Percentiles rank a stretch among this genome's conserved stretches.
Evolutionary conservation across 2,888 invertebrate species (phyloP).

Genomic region (Eustalomyia histrio): DNA sequence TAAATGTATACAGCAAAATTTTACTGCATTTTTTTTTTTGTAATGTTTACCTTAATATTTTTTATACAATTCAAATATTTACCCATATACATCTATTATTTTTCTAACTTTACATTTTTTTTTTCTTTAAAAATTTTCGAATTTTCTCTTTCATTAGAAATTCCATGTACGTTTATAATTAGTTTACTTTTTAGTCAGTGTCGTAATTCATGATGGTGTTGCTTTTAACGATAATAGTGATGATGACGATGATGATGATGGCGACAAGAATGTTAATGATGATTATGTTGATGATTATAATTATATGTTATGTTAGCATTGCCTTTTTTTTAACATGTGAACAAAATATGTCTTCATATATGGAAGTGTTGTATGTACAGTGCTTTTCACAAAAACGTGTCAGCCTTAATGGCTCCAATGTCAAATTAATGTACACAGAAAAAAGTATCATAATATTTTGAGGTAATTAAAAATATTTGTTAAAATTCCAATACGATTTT

Average conservation of each 20-base stretch:
- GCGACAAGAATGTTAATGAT: not conserved
- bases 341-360: constrained; percentile 9
- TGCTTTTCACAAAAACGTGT: not conserved
- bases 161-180: constrained; percentile 53
- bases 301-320: constrained; percentile 37
- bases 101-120: not conserved
- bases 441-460: too few species aligned
- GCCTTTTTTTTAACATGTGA: constrained; percentile 45
- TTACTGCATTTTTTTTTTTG: constrained; percentile 17
- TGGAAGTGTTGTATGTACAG: not conserved
- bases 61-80: constrained; percentile 5
- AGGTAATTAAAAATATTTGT: too few species aligned
- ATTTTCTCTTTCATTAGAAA: constrained; percentile 59
- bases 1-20: constrained; percentile 4
- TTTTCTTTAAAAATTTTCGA: not conserved
- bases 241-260: not conserved
- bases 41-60: constrained; percentile 18
- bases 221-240: not conserved
- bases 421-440: too few species aligned
- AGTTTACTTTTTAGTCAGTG: constrained; percentile 28
- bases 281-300: constrained; percentile 13
- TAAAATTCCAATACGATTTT: too few species aligned
- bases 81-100: constrained; percentile 1
- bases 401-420: too few species aligned
- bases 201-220: constrained; percentile 1